phyloP scores from a whole-genome alignment of 2,888 invertebrate genomes.

The Chymomyza amoena region DNA sequence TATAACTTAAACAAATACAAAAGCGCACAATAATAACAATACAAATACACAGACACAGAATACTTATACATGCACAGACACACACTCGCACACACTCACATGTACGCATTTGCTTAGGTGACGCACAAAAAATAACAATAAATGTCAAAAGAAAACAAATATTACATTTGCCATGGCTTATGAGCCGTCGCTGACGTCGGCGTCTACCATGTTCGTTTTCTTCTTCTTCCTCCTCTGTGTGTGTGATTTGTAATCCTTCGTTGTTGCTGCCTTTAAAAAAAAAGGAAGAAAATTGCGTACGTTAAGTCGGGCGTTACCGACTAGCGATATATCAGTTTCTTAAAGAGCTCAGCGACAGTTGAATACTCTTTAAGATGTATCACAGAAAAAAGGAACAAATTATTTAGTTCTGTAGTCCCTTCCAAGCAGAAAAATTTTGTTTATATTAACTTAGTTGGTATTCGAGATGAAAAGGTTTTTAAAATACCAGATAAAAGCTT shows the following conservation, averaged over 20 bases:
- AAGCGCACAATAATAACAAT: slow-evolving; percentile 29
- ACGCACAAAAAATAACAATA: slow-evolving; percentile 20
- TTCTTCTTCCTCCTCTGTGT: not conserved
- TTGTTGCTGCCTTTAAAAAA: slow-evolving; percentile 3
- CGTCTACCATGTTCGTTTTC: not conserved
- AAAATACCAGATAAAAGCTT: too few relatives aligned
- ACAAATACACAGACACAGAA: not conserved
- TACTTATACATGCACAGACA: not conserved
- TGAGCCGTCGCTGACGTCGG: not conserved
- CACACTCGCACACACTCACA: not conserved
- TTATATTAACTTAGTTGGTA: too few relatives aligned
- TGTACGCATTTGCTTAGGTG: slow-evolving; percentile 33
- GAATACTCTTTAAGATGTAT: too few relatives aligned
- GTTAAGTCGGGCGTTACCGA: too few relatives aligned
- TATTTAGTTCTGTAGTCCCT: too few relatives aligned
- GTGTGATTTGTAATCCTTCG: slow-evolving; percentile 5
- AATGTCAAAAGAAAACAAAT: slow-evolving; percentile 40
- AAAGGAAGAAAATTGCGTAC: not conserved
- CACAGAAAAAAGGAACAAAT: too few relatives aligned
- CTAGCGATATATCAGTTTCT: too few relatives aligned
- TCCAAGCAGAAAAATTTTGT: too few relatives aligned
- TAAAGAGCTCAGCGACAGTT: too few relatives aligned
- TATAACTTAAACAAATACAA: slow-evolving; percentile 14
- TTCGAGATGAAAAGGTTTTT: too few relatives aligned
- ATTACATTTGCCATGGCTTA: slow-evolving; percentile 35